Conservation (phyloP, 2,888 invertebrate genomes). For the Cephonodes hylas region DNA sequence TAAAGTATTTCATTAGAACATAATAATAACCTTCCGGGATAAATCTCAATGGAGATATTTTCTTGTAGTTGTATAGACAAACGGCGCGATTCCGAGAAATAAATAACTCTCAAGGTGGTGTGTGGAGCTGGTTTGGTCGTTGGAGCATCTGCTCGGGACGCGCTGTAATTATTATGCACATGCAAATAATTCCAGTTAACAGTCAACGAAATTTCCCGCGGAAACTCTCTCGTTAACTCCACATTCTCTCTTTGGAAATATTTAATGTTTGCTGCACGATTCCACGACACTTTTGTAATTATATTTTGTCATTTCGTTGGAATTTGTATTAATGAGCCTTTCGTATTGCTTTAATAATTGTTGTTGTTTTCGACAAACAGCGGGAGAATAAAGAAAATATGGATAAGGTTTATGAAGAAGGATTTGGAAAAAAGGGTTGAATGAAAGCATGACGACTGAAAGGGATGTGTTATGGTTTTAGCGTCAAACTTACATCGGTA, state of each 20-base stretch:
- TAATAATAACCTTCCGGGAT: no score
- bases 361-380: no score
- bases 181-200: slow-evolving; percentile 1
- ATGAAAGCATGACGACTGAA: no score
- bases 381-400: no score
- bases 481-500: no score
- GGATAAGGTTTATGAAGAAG: no score
- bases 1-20: no score
- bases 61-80: no score
- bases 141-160: background rate
- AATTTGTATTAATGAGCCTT: background rate
- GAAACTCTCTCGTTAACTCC: background rate
- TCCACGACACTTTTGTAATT: background rate
- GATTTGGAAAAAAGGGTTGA: no score
- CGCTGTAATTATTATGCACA: background rate
- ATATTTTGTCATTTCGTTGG: background rate
- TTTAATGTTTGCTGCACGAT: background rate
- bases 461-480: no score
- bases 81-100: background rate
- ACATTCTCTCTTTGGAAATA: background rate
- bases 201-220: background rate
- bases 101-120: background rate
- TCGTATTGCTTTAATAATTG: background rate
- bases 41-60: no score
- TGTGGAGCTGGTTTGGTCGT: background rate